A percentile compares a stretch with the other conserved stretches of the same genome.
These are phyloP conservation scores for Anagyrus pseudococci DNA, from an alignment of 2,888 invertebrate genomes.

Conservation along the genomic window DNA sequence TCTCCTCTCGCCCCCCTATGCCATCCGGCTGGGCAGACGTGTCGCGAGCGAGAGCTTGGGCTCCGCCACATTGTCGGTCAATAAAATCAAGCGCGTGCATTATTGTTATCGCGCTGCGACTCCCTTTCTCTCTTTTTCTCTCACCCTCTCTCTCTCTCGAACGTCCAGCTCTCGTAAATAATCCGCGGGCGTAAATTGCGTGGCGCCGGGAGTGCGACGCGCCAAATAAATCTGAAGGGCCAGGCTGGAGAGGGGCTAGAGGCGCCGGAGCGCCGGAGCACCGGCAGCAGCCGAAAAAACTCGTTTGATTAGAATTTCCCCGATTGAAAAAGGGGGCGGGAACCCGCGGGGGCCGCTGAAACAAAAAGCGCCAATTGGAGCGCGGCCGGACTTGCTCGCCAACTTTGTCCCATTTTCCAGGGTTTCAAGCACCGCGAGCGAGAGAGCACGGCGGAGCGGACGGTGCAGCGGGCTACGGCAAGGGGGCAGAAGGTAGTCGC, in stretches of 20 bases:
- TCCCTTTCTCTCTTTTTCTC: no score
- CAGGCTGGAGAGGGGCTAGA: background rate
- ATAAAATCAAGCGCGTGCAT: conserved; percentile 32
- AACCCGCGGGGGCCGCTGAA: background rate
- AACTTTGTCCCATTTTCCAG: conserved; percentile 23
- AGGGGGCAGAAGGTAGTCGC: no score
- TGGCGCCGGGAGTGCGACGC: background rate
- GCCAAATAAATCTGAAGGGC: conserved; percentile 24
- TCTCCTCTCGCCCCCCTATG: no score
- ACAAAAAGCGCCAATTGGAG: background rate
- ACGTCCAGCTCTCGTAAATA: conserved; percentile 31
- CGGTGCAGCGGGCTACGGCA: no score
- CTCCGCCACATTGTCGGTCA: conserved; percentile 27
- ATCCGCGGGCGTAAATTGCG: conserved; percentile 18
- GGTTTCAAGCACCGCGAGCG: no score
- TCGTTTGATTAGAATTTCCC: conserved; percentile 30
- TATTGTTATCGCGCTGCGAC: conserved; percentile 25
- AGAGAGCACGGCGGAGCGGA: no score
- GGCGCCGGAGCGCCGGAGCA: no score
- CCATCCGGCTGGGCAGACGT: no score
- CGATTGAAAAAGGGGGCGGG: conserved; percentile 20
- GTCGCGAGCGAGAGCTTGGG: background rate
- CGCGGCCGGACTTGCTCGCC: background rate
- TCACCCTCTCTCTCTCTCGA: no score
- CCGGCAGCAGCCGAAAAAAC: no score